A percentile compares a stretch with the other conserved stretches of the same genome.
Evolutionary conservation across 2,113 vertebrate species (phyloP).

Genomic region (Lepus timidus): DNA sequence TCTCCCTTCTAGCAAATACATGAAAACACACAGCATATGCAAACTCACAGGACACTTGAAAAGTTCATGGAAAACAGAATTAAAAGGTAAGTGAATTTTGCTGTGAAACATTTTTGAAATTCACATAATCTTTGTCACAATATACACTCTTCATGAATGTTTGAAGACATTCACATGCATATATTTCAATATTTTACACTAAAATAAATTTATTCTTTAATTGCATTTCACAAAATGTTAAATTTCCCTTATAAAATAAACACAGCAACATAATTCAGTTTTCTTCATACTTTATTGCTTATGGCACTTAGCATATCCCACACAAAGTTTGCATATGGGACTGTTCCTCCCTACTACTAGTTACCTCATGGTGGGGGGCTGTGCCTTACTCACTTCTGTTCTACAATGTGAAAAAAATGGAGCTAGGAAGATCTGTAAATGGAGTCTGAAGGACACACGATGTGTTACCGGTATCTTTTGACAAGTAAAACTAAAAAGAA

Average conservation of each 20-base stretch:
- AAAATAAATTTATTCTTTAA: too few species aligned
- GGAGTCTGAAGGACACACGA: not conserved
- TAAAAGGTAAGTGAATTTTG: too few species aligned
- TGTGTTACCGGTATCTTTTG: not conserved
- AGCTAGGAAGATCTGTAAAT: not conserved
- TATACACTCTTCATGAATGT: too few species aligned
- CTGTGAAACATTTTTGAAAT: too few species aligned
- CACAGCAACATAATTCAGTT: not conserved
- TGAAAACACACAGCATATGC: not conserved
- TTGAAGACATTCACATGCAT: too few species aligned
- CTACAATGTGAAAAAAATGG: too few species aligned
- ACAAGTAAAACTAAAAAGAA: not conserved
- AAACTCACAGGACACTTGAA: too few species aligned
- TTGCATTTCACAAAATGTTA: too few species aligned
- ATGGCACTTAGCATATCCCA: not conserved
- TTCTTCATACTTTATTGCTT: not conserved
- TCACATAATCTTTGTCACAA: too few species aligned
- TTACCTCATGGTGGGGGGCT: not conserved
- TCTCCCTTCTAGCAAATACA: not conserved
- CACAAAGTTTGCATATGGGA: not conserved
- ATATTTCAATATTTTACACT: too few species aligned
- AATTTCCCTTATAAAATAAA: not conserved
- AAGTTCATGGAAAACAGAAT: too few species aligned
- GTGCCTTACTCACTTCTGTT: not conserved
- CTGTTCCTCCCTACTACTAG: rapidly evolving